Evolutionary conservation across 2,113 vertebrate species (phyloP).

Genomic region (Anthoscopus minutus): DNA sequence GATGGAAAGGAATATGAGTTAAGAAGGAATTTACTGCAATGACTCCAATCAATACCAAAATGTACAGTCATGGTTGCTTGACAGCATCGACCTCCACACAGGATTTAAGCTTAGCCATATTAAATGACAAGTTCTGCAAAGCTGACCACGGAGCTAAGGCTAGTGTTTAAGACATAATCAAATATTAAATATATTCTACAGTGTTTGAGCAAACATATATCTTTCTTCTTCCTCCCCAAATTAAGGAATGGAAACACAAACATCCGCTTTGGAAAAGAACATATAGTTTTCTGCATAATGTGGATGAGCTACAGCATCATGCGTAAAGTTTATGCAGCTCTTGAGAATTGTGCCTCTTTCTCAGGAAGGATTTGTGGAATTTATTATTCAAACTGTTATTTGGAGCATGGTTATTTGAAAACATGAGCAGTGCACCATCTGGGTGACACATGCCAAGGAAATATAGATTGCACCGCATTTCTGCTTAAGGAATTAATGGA

Average conservation of each 20-base stretch:
- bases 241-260: constrained; percentile 56
- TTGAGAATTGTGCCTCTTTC: constrained; percentile 76
- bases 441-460: constrained; percentile 85
- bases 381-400: constrained; percentile 84
- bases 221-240: constrained; percentile 20
- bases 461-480: constrained; percentile 85
- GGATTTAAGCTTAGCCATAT: constrained; percentile 70
- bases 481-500: constrained; percentile 86
- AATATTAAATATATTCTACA: constrained; percentile 67
- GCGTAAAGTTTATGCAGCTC: constrained; percentile 80
- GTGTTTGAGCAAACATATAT: constrained; percentile 53
- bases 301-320: constrained; percentile 74
- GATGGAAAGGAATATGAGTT: constrained; percentile 66
- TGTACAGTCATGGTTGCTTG: constrained; percentile 80
- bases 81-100: constrained; percentile 74
- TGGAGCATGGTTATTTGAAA: constrained; percentile 82
- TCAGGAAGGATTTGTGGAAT: constrained; percentile 77
- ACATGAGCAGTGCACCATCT: constrained; percentile 81
- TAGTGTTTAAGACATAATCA: constrained; percentile 70
- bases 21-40: constrained; percentile 73
- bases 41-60: constrained; percentile 80
- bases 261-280: constrained; percentile 52
- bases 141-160: constrained; percentile 63
- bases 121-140: constrained; percentile 75
- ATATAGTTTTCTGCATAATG: constrained; percentile 71